Conservation (phyloP, 2,113 vertebrate species). For the Percopsis transmontana region DNA sequence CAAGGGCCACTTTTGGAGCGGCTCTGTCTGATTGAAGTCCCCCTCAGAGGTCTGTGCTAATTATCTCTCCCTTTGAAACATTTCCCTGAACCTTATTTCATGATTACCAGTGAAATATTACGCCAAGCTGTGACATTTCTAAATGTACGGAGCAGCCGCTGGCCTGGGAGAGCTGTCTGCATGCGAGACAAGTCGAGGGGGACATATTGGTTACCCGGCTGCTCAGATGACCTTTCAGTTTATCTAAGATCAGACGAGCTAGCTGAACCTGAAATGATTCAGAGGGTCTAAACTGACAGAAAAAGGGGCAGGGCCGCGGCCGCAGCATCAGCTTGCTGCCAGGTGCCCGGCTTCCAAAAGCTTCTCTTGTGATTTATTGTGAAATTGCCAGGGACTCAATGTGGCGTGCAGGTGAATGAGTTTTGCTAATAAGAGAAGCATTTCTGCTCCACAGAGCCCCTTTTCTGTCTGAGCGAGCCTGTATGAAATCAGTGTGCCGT, state of each 20-base stretch:
- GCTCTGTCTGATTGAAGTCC: slow-evolving; percentile 12
- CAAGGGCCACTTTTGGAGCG: slow-evolving; percentile 6
- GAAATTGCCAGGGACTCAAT: slow-evolving; percentile 77
- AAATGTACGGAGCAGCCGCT: slow-evolving; percentile 62
- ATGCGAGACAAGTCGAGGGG: slow-evolving; percentile 16
- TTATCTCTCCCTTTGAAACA: slow-evolving; percentile 50
- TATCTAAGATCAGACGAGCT: slow-evolving; percentile 61
- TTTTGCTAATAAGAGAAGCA: slow-evolving; percentile 79
- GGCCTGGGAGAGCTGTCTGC: background rate
- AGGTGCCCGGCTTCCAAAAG: slow-evolving; percentile 49
- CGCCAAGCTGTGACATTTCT: slow-evolving; percentile 67
- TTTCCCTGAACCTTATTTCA: slow-evolving; percentile 49
- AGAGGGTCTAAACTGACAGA: slow-evolving; percentile 70
- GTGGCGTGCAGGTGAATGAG: slow-evolving; percentile 78
- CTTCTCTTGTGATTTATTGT: slow-evolving; percentile 73
- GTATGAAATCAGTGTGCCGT: slow-evolving; percentile 70
- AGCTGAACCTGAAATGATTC: slow-evolving; percentile 70
- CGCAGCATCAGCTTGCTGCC: slow-evolving; percentile 43
- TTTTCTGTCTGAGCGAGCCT: slow-evolving; percentile 74
- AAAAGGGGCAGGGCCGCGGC: slow-evolving; percentile 57
- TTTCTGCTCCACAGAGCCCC: slow-evolving; percentile 77
- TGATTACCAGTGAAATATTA: slow-evolving; percentile 61
- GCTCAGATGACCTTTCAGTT: slow-evolving; percentile 72
- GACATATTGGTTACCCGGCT: slow-evolving; percentile 58
- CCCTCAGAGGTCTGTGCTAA: slow-evolving; percentile 43